Evolutionary conservation across 1,140 invertebrate species (phyloP), one percentile per base, ranked within the genome.

Genomic region (Drosophila sechellia): DNA sequence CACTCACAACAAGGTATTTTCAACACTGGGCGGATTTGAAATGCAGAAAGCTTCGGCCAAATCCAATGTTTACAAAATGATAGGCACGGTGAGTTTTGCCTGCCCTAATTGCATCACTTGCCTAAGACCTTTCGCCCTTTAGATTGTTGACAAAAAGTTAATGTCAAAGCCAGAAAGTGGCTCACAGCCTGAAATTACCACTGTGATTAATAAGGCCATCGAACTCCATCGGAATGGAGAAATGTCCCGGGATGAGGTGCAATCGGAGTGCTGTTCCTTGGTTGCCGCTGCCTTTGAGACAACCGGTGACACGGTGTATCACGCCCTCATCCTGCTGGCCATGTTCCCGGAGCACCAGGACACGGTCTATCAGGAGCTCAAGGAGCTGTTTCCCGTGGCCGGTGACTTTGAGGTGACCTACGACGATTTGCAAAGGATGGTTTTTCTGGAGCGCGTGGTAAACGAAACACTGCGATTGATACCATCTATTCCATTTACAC

Each of bases 401-500:
- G 83, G 73, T 1, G 78, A 93, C 50, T 78, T 92, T 22, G 81
- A 93, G n/a, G 91, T 93, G 0, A 93, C 93, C 4, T 93, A 93
- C 63, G 92, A 94, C 6, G 94, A 95, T 50, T 63, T 95, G 0
- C 79, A 93, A 34, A 77, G 93, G 49, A 94, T 97, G 94, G 94
- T 93, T 35, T 95, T 95, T 70, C 92, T 95, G 17, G 95, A 95
- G 60, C 93, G 93, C 63, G 93, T 94, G 2, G 92, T 96, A 3
- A 95, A 94, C 74, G 95, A 96, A 90, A 93, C 94, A 10, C 64
- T 95, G 53, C 91, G 95, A 75, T 43, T 90, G 12, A 89, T 92
- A 22, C 65, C 91, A 13, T 50, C 81, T 1, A 11, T 91, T 37
- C 90, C 91, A 0, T 0, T 83, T 0, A 22, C 66, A 0, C 34